Conservation (phyloP, 2,888 invertebrate species). For the Volucella inflata region DNA sequence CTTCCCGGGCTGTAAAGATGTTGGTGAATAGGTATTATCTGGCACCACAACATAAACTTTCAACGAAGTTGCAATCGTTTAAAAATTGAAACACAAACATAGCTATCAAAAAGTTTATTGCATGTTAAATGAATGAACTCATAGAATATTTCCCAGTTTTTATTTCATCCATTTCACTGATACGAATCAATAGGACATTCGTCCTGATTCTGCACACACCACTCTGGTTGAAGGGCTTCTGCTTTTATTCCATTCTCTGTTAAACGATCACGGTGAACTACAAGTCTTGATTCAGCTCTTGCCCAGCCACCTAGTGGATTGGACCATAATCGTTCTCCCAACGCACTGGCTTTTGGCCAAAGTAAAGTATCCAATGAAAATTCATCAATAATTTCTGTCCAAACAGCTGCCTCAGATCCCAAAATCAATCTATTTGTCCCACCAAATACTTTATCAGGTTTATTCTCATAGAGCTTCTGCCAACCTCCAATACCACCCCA, state of each 20-base stretch:
- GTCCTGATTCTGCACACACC: constrained; percentile 91
- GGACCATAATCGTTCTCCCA: constrained; percentile 91
- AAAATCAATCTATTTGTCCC: constrained; percentile 84
- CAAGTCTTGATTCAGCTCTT: constrained; percentile 88
- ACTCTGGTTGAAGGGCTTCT: constrained; percentile 90
- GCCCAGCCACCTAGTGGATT: constrained; percentile 88
- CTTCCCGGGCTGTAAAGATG: too few relatives aligned
- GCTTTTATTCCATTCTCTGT: constrained; percentile 86
- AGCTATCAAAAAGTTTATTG: too few relatives aligned
- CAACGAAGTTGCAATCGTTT: too few relatives aligned
- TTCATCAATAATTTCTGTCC: constrained; percentile 91
- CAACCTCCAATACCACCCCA: constrained; percentile 90
- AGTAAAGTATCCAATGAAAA: constrained; percentile 87
- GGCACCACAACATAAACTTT: too few relatives aligned
- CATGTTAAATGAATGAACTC: too few relatives aligned
- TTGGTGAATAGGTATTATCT: too few relatives aligned
- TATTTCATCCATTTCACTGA: neutral
- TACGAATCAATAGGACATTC: constrained; percentile 84
- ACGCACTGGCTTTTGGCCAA: constrained; percentile 92
- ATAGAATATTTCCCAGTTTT: too few relatives aligned
- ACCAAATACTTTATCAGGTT: constrained; percentile 86
- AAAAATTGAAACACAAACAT: too few relatives aligned
- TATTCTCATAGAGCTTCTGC: constrained; percentile 92
- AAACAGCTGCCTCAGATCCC: constrained; percentile 91
- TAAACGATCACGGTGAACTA: constrained; percentile 87